Base-by-base conservation (phyloP, 1,140 invertebrate genomes). In the Euschistus heros region DNA sequence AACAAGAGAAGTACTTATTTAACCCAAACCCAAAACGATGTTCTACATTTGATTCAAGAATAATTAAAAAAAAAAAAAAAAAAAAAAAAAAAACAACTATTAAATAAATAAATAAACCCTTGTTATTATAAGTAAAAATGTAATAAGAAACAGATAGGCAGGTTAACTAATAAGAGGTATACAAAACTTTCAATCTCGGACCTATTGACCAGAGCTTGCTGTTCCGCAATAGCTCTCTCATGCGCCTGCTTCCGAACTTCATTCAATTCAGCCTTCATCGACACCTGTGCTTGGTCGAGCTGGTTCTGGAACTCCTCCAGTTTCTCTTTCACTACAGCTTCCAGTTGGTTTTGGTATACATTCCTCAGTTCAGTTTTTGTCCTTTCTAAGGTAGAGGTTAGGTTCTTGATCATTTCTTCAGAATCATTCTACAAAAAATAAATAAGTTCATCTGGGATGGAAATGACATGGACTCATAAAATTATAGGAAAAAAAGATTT, bases 271-370 rank as follows among this genome's bases (percentile, higher is more conserved):
- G 74, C 74, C 66, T 85, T 80, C 68, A 89, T 78, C 47, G 80
- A 78, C 17, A 77, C 75, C 74, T 88, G 83, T 6, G 82, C 83
- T 22, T 78, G 72, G 67, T 90, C 86, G 15, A 90, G 76, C 73
- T 90, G 86, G 7, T 72, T 74, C 72, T 90, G 87, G 72, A 90
- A 90, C 74, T 91, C 87, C 69, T 83, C 81, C 61, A 89, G 73
- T 74, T 91, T 91, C 18, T 80, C 79, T 66, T 83, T 78, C 3
- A 91, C 87, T 2, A 88, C 84, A 52, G 83, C 79, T 65, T 91
- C 87, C 30, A 91, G 76, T 76, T 91, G 88, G 65, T 84, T 84
- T 72, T 91, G 88, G 71, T 90, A 91, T 70, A 87, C 82, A 22
- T 81, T 79, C 70, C 86, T 83, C 13, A 89, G 73, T 66, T 88